These are phyloP conservation scores for Leptinotarsa texana DNA, from an alignment of 1,140 invertebrate species.

Conservation along the genomic window DNA sequence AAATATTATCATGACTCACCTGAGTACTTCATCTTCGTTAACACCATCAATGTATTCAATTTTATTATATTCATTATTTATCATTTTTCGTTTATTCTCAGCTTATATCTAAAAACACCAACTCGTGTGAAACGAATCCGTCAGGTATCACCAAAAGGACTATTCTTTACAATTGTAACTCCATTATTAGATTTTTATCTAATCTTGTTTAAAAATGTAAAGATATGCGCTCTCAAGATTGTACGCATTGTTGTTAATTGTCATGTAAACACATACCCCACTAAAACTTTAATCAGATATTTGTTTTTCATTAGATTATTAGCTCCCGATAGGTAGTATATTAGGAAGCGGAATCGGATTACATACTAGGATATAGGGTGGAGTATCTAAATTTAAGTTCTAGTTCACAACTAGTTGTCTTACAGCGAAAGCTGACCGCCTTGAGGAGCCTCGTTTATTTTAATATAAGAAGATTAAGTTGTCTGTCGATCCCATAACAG, in stretches of 20 bases:
- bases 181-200: conserved; percentile 6
- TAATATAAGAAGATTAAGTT: no score
- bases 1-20: not conserved
- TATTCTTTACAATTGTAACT: not conserved
- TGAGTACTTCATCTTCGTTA: not conserved
- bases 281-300: not conserved
- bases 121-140: not conserved
- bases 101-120: not conserved
- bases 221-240: not conserved
- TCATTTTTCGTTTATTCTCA: not conserved
- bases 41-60: not conserved
- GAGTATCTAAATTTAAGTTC: no score
- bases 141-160: not conserved
- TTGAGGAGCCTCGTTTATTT: no score
- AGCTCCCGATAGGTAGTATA: not conserved
- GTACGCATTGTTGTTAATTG: not conserved
- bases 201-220: not conserved
- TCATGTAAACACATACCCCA: not conserved
- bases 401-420: no score
- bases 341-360: not conserved
- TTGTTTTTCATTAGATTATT: not conserved
- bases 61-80: not conserved
- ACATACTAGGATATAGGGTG: not conserved
- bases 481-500: no score
- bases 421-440: no score